phyloP scores from a whole-genome alignment of 2,113 vertebrate species.

The Ploceus nigricollis region DNA sequence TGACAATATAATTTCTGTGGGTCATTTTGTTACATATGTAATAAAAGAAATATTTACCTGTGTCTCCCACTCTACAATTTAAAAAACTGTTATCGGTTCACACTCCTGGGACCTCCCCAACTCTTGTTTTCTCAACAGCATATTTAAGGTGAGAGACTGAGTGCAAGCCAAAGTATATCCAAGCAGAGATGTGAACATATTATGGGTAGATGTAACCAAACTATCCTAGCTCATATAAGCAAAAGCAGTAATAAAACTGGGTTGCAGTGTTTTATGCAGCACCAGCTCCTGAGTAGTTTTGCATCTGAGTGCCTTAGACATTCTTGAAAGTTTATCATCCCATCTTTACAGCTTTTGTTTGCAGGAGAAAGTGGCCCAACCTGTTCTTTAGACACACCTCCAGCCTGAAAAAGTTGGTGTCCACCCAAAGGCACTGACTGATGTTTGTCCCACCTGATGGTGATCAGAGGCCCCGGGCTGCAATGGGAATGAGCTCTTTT shows the following conservation, averaged over 20 bases:
- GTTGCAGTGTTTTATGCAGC: neutral
- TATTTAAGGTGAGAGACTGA: neutral
- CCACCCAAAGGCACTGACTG: neutral
- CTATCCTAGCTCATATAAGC: neutral
- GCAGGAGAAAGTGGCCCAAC: neutral
- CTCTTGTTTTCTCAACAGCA: neutral
- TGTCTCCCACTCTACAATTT: neutral
- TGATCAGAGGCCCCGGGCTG: neutral
- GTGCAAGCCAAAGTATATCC: neutral
- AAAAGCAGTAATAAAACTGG: neutral
- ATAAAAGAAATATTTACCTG: neutral
- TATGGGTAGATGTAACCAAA: neutral
- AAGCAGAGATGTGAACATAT: neutral
- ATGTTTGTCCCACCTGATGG: neutral
- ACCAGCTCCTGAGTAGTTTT: neutral
- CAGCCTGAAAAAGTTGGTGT: neutral
- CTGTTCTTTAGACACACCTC: neutral
- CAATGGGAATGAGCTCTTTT: neutral
- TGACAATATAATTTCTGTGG: neutral
- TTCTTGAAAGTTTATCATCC: neutral
- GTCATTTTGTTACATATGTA: neutral
- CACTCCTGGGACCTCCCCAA: neutral
- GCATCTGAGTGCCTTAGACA: neutral
- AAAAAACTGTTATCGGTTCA: neutral
- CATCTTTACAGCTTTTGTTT: neutral